These are phyloP conservation scores for Drosophila willistoni DNA, from an alignment of 1,140 invertebrate genomes.

Conservation along the genomic window DNA sequence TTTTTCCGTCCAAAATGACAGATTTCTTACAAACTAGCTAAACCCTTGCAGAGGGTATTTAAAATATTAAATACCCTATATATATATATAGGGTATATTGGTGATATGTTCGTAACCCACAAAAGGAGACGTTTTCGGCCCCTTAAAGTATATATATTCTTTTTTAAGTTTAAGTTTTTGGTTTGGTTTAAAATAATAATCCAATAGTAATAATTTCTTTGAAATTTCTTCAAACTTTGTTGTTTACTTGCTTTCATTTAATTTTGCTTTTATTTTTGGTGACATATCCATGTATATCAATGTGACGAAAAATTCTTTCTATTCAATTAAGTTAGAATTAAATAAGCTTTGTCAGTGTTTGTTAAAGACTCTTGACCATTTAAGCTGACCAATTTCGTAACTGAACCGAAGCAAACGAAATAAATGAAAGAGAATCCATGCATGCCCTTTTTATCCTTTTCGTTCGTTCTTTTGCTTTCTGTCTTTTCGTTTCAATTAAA, in stretches of 20 bases:
- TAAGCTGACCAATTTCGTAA: conserved; percentile 57
- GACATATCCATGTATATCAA: not conserved
- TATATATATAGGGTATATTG: too few species aligned
- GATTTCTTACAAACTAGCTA: too few species aligned
- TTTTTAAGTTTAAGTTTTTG: too few species aligned
- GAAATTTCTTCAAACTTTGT: too few species aligned
- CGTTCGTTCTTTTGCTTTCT: conserved; percentile 4
- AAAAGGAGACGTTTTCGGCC: too few species aligned
- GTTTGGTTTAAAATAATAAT: too few species aligned
- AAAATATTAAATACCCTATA: too few species aligned
- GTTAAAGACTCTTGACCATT: conserved; percentile 35
- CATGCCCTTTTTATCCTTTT: conserved; percentile 14
- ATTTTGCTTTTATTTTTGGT: not conserved
- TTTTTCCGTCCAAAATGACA: too few species aligned
- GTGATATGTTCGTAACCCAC: too few species aligned
- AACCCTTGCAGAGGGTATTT: too few species aligned
- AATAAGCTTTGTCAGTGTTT: conserved; percentile 10
- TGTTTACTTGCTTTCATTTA: not conserved
- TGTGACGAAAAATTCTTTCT: not conserved
- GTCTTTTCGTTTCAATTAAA: conserved; percentile 63
- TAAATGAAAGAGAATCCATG: conserved; percentile 24
- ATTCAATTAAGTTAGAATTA: conserved; percentile 16
- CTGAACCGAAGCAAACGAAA: conserved; percentile 57
- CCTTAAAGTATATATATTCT: too few species aligned
- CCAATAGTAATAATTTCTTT: too few species aligned